Percentiles rank a stretch among this genome's conserved stretches.
These are phyloP conservation scores for Netta rufina DNA, from an alignment of 2,797 vertebrate genomes.

Conservation along the genomic window DNA sequence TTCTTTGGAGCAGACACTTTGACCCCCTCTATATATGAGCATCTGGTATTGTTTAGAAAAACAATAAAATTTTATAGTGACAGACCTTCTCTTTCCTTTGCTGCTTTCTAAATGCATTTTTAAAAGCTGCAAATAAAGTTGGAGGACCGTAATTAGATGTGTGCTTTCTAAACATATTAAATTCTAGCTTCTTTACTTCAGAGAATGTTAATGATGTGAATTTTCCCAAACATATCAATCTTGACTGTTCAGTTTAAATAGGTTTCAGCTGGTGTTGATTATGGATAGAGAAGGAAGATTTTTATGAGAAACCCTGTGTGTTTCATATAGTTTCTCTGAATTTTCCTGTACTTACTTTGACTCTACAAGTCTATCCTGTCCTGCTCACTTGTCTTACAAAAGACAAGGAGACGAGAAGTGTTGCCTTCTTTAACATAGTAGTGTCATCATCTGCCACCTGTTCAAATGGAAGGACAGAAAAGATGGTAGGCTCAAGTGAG, in stretches of 20 bases:
- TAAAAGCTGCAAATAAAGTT: conserved; percentile 55
- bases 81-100: conserved; percentile 13
- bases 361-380: neutral
- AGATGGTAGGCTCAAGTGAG: neutral
- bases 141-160: conserved; percentile 62
- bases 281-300: conserved; percentile 16
- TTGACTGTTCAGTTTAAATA: conserved; percentile 69
- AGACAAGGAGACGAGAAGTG: neutral
- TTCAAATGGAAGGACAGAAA: neutral
- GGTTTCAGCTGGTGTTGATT: conserved; percentile 59
- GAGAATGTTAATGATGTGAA: conserved; percentile 66
- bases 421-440: neutral
- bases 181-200: conserved; percentile 66
- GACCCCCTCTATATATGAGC: neutral
- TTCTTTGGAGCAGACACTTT: neutral
- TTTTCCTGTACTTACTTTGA: conserved; percentile 42
- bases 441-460: neutral
- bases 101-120: conserved; percentile 57
- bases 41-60: conserved; percentile 21
- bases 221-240: conserved; percentile 53
- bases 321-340: conserved; percentile 29
- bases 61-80: conserved; percentile 20
- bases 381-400: conserved; percentile 8
- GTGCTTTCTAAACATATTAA: conserved; percentile 55
- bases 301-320: conserved; percentile 46